phyloP scores from a whole-genome alignment of 2,797 vertebrate genomes.

The Micropoecilia bifurca region DNA sequence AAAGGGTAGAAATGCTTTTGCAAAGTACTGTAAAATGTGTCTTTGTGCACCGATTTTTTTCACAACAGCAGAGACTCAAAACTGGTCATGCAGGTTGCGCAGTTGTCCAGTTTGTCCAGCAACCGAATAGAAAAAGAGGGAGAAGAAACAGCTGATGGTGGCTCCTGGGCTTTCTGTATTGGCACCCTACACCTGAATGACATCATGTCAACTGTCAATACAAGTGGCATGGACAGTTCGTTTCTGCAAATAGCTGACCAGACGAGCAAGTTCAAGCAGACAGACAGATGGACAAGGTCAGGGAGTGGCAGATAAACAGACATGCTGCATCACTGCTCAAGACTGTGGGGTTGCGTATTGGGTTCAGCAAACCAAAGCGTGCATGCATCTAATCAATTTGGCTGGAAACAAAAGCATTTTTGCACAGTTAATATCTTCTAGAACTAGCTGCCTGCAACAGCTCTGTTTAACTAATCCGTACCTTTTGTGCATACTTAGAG shows the following conservation, averaged over 20 bases:
- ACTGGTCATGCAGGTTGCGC: background rate
- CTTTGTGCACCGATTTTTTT: background rate
- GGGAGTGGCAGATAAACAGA: conserved; percentile 47
- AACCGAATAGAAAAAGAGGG: conserved; percentile 30
- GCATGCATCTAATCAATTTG: background rate
- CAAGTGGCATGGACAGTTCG: conserved; percentile 63
- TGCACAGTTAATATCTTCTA: background rate
- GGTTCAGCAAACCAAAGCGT: background rate
- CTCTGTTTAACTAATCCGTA: background rate
- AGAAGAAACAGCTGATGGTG: conserved; percentile 38
- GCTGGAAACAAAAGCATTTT: background rate
- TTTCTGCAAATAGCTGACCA: conserved; percentile 73
- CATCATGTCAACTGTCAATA: conserved; percentile 75
- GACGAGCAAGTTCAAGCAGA: conserved; percentile 66
- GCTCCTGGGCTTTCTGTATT: conserved; percentile 64
- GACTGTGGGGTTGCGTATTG: background rate
- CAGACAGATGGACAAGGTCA: conserved; percentile 68
- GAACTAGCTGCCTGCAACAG: background rate
- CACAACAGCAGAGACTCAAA: background rate
- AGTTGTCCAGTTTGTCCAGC: conserved; percentile 44
- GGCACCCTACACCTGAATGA: conserved; percentile 77
- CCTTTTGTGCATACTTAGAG: background rate
- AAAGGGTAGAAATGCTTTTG: background rate
- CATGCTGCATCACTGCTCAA: conserved; percentile 53
- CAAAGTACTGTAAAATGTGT: background rate